Conservation (phyloP, 2,797 vertebrate genomes). For the Rhynchonycteris naso region DNA sequence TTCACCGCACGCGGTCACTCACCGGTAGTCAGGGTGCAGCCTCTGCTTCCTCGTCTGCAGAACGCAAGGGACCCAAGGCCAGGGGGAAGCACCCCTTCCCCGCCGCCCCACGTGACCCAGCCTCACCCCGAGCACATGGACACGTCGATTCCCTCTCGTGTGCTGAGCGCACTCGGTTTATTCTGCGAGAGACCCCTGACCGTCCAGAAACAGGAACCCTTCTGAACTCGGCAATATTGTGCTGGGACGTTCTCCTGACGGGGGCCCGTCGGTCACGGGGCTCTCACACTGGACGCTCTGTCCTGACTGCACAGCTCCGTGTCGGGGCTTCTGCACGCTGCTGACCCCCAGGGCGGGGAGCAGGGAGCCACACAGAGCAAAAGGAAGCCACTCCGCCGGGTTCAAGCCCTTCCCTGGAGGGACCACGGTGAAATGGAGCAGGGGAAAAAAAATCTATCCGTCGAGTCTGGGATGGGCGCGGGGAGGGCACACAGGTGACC, state of each 20-base stretch:
- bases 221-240: neutral
- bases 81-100: neutral
- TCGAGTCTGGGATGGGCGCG: neutral
- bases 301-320: neutral
- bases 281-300: neutral
- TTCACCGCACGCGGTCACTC: too few relatives aligned
- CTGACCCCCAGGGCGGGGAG: neutral
- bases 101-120: neutral
- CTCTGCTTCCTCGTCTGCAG: slow-evolving; percentile 14
- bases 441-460: neutral
- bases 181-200: slow-evolving; percentile 54
- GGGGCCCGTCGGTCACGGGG: neutral
- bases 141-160: neutral
- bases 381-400: neutral
- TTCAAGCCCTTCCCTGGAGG: neutral
- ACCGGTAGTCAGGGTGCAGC: neutral
- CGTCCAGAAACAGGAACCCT: slow-evolving; percentile 8
- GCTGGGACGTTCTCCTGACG: neutral
- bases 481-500: neutral
- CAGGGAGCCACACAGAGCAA: neutral
- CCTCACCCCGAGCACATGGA: neutral
- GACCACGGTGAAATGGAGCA: neutral
- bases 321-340: neutral
- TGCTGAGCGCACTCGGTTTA: slow-evolving; percentile 11
- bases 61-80: neutral